phyloP scores from a whole-genome alignment of 2,888 invertebrate species.

The Hydrotaea diabolus region DNA sequence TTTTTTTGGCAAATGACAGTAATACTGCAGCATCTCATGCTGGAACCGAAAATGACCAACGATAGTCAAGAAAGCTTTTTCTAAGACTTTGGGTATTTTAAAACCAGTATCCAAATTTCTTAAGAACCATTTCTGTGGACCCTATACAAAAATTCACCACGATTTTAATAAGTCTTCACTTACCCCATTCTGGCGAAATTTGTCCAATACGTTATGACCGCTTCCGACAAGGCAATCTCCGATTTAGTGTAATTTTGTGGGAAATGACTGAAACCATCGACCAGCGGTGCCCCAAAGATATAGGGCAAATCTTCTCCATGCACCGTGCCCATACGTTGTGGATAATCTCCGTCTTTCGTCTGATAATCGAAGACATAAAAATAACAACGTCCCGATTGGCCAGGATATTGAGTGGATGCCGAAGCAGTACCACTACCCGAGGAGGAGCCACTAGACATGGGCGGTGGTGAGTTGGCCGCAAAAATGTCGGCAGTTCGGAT shows the following conservation, averaged over 20 bases:
- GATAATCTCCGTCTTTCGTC: constrained; percentile 93
- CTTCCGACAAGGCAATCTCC: constrained; percentile 92
- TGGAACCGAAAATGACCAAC: too few species aligned
- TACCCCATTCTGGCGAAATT: constrained; percentile 95
- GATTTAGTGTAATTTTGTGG: constrained; percentile 93
- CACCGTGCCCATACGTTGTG: constrained; percentile 95
- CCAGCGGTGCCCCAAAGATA: constrained; percentile 94
- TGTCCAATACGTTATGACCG: constrained; percentile 92
- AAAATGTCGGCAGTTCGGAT: constrained; percentile 92
- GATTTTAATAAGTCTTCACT: constrained; percentile 80
- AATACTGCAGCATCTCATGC: too few species aligned
- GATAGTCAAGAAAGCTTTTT: too few species aligned
- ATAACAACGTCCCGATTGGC: constrained; percentile 87
- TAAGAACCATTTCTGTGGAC: too few species aligned
- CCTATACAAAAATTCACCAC: too few species aligned
- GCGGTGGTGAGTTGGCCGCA: constrained; percentile 84
- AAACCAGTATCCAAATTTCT: too few species aligned
- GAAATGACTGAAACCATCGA: constrained; percentile 90
- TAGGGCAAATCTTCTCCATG: constrained; percentile 96
- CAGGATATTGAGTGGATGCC: constrained; percentile 72
- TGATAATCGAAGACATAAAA: constrained; percentile 97
- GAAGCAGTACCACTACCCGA: constrained; percentile 77
- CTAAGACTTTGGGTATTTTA: too few species aligned
- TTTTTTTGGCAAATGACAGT: too few species aligned
- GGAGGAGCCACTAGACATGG: constrained; percentile 68